Evolutionary conservation across 2,888 invertebrate species (phyloP).

Genomic region (Drosophila nr. perissopoda): DNA sequence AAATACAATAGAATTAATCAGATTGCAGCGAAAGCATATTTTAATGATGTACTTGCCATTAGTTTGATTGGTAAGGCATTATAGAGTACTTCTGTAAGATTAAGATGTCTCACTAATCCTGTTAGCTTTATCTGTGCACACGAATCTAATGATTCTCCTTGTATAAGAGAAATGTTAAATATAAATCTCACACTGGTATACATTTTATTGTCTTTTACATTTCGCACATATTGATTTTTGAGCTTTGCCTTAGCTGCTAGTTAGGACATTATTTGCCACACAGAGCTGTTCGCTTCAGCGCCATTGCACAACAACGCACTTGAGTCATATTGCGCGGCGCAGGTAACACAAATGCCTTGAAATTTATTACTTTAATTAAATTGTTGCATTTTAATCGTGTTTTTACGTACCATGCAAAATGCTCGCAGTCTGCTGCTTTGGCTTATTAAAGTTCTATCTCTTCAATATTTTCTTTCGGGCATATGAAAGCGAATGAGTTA

Average conservation of each 20-base stretch:
- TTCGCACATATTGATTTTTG: conserved; percentile 1
- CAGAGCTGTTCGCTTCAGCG: conserved; percentile 20
- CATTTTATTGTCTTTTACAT: too few species aligned
- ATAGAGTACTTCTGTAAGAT: not conserved
- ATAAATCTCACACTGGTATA: not conserved
- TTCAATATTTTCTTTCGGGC: not conserved
- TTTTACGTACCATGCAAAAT: conserved; percentile 35
- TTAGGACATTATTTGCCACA: conserved; percentile 2
- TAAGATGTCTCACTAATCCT: not conserved
- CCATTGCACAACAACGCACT: conserved; percentile 36
- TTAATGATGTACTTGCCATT: not conserved
- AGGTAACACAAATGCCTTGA: conserved; percentile 49
- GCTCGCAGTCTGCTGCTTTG: conserved; percentile 1
- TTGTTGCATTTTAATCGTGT: conserved; percentile 58
- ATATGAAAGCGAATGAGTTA: conserved; percentile 69
- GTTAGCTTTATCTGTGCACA: not conserved
- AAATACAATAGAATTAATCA: not conserved
- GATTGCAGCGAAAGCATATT: not conserved
- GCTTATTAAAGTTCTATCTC: conserved; percentile 9
- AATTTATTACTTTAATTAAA: conserved; percentile 78
- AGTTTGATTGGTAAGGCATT: not conserved
- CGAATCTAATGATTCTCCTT: not conserved
- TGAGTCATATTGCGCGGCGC: not conserved
- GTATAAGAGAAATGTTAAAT: not conserved
- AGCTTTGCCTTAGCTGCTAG: conserved; percentile 10